Evolutionary conservation across 53 echinoderm and acorn worm genomes (phyloP).

Genomic region (Mesocentrotus franciscanus): DNA sequence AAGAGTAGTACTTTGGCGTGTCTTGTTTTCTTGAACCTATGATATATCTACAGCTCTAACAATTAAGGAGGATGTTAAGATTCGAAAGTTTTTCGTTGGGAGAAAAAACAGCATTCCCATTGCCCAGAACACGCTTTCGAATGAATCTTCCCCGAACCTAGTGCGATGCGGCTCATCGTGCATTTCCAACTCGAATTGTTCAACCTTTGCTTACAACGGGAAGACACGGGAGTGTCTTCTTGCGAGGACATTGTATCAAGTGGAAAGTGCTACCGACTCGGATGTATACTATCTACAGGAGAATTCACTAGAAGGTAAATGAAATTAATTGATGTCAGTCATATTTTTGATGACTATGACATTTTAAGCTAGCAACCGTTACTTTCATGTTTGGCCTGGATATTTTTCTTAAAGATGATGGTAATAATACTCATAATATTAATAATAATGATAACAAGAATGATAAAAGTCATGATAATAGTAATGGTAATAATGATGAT

Average conservation of each 20-base stretch:
- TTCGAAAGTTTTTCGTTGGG: not conserved
- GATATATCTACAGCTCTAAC: not conserved
- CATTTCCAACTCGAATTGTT: constrained; percentile 1
- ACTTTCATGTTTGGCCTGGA: no score
- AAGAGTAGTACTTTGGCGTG: no score
- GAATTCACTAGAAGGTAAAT: constrained; percentile 31
- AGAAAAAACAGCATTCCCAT: not conserved
- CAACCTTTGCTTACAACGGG: constrained; percentile 23
- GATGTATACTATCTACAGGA: not conserved
- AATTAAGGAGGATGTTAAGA: not conserved
- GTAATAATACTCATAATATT: no score
- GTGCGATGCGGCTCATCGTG: constrained; percentile 21
- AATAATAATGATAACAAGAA: no score
- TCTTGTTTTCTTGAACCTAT: not conserved
- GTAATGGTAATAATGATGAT: no score
- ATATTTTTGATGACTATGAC: not conserved
- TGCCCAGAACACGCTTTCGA: not conserved
- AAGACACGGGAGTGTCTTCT: not conserved
- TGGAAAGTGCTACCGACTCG: not conserved
- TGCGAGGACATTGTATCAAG: not conserved
- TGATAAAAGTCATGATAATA: no score
- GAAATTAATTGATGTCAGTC: no score
- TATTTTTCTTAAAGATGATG: no score
- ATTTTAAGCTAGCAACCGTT: no score
- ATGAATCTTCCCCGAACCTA: not conserved